Conservation (phyloP, 2,888 invertebrate species). For the Trichopria drosophilae region DNA sequence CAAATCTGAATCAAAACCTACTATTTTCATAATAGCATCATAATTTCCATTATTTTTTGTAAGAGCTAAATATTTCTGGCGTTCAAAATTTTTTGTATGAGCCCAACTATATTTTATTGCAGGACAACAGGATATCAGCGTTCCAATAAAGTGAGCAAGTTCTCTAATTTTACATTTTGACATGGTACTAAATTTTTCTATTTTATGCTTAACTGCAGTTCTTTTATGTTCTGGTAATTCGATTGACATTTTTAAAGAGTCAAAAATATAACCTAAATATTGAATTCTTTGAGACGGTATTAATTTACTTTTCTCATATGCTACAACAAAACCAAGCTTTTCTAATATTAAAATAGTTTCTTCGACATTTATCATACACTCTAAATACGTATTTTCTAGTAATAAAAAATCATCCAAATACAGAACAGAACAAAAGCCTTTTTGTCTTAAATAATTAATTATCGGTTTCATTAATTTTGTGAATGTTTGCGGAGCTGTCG, state of each 20-base stretch:
- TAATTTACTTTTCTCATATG: constrained; percentile 21
- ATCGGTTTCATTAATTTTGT: neutral
- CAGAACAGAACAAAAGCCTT: neutral
- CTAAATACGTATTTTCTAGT: neutral
- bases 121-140: constrained; percentile 20
- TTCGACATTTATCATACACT: neutral
- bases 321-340: constrained; percentile 27
- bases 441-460: neutral
- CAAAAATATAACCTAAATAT: constrained; percentile 25
- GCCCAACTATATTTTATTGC: constrained; percentile 21
- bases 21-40: constrained; percentile 21
- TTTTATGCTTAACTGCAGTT: neutral
- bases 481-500: neutral
- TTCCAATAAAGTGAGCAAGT: constrained; percentile 26
- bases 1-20: constrained; percentile 12
- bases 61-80: constrained; percentile 20
- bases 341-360: neutral
- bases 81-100: constrained; percentile 24
- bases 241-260: constrained; percentile 16
- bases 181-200: neutral
- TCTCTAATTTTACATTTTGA: constrained; percentile 8
- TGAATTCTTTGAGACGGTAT: constrained; percentile 3
- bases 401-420: neutral
- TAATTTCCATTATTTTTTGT: constrained; percentile 16
- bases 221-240: neutral